Percentiles rank a stretch among this genome's conserved stretches.
These are phyloP conservation scores for Dendrocincla tyrannina DNA, from an alignment of 2,797 vertebrate genomes.

Conservation along the genomic window DNA sequence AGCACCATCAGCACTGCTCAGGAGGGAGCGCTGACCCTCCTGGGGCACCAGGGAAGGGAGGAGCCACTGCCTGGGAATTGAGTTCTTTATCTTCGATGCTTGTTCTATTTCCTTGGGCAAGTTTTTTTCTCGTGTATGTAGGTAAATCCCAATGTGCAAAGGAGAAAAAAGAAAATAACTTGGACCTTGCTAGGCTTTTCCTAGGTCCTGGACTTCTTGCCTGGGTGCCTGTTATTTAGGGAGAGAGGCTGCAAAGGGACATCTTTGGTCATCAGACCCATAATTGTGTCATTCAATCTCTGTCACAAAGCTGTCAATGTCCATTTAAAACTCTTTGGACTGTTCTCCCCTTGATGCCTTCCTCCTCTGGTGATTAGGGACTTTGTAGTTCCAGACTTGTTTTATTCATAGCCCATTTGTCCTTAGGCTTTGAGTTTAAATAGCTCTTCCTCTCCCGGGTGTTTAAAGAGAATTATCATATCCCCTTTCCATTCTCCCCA, in stretches of 20 bases:
- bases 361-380: not conserved
- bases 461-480: conserved; percentile 17
- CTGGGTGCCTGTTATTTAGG: not conserved
- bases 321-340: not conserved
- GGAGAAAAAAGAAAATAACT: not conserved
- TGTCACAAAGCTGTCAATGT: not conserved
- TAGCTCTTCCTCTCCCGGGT: conserved; percentile 30
- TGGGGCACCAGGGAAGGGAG: accelerated
- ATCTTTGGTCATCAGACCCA: not conserved
- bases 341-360: not conserved
- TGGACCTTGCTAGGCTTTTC: not conserved
- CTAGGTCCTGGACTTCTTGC: not conserved
- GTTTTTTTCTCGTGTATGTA: not conserved
- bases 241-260: not conserved
- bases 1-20: conserved; percentile 43
- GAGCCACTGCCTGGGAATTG: accelerated
- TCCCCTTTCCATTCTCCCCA: not conserved
- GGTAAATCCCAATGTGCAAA: conserved; percentile 51
- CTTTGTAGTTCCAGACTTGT: not conserved
- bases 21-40: not conserved
- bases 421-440: conserved; percentile 24
- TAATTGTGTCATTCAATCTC: not conserved
- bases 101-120: not conserved
- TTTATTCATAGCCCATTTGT: conserved; percentile 59
- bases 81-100: not conserved